Percentiles rank a stretch among this genome's conserved stretches.
phyloP scores from a whole-genome alignment of 2,888 invertebrate genomes.

The Polyploca ridens region DNA sequence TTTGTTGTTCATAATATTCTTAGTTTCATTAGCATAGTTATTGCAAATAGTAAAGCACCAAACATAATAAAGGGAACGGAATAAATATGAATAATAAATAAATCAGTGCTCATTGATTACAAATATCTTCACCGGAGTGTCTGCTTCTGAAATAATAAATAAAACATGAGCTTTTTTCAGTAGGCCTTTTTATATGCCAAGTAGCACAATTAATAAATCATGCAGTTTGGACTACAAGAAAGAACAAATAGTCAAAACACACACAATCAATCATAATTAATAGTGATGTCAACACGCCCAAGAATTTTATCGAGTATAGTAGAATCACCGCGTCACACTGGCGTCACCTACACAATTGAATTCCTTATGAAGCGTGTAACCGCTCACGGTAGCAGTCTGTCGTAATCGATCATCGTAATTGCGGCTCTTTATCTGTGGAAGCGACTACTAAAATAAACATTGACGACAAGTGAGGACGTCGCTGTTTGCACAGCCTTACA shows the following conservation, averaged over 20 bases:
- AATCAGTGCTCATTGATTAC: constrained; percentile 27
- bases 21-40: neutral
- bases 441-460: constrained; percentile 62
- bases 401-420: constrained; percentile 75
- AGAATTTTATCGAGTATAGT: constrained; percentile 63
- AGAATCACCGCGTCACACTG: constrained; percentile 41
- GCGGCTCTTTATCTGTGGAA: constrained; percentile 48
- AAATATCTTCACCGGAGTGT: constrained; percentile 10
- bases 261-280: constrained; percentile 62
- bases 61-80: neutral
- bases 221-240: constrained; percentile 9
- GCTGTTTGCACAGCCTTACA: constrained; percentile 58
- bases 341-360: constrained; percentile 54
- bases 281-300: constrained; percentile 60
- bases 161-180: constrained; percentile 15
- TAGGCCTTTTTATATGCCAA: too few species aligned
- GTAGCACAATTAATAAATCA: neutral
- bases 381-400: constrained; percentile 55
- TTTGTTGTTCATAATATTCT: neutral
- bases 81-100: constrained; percentile 29
- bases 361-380: constrained; percentile 59
- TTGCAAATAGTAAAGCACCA: neutral
- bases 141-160: constrained; percentile 38
- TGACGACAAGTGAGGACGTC: constrained; percentile 65
- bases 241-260: constrained; percentile 39